These are phyloP conservation scores for Semnornis frantzii DNA, from an alignment of 2,113 vertebrate genomes.

Conservation along the genomic window DNA sequence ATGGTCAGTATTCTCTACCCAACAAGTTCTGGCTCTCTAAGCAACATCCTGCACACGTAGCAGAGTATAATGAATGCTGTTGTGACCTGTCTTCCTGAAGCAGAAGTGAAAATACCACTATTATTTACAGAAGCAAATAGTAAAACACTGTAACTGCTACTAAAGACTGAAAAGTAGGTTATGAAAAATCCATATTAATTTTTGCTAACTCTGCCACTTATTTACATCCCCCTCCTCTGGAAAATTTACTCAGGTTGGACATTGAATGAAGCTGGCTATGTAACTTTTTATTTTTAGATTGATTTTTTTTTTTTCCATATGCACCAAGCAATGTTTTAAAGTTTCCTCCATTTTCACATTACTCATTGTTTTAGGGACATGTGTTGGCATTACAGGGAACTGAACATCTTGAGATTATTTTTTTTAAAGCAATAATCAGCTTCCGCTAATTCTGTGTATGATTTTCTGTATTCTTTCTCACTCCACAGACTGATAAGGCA, in stretches of 20 bases:
- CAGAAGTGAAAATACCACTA: neutral
- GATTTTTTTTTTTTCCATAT: neutral
- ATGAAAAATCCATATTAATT: neutral
- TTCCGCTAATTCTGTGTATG: neutral
- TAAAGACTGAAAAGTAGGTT: neutral
- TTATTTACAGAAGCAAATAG: no score
- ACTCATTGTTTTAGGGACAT: constrained; percentile 17
- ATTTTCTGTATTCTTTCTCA: constrained; percentile 7
- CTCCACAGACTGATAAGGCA: neutral
- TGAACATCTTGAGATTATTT: neutral
- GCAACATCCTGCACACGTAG: neutral
- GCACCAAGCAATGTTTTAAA: neutral
- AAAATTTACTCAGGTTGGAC: neutral
- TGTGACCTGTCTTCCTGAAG: neutral
- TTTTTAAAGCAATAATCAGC: neutral
- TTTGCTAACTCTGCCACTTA: neutral
- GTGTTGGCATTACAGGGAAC: neutral
- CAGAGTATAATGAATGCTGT: neutral
- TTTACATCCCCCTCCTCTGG: neutral
- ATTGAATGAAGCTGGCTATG: neutral
- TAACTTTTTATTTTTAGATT: neutral
- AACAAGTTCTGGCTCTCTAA: neutral
- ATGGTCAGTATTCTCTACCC: neutral
- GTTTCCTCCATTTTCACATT: neutral
- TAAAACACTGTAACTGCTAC: neutral